Base-by-base conservation (phyloP, 2,113 vertebrate species). In the Neopipo cinnamomea region DNA sequence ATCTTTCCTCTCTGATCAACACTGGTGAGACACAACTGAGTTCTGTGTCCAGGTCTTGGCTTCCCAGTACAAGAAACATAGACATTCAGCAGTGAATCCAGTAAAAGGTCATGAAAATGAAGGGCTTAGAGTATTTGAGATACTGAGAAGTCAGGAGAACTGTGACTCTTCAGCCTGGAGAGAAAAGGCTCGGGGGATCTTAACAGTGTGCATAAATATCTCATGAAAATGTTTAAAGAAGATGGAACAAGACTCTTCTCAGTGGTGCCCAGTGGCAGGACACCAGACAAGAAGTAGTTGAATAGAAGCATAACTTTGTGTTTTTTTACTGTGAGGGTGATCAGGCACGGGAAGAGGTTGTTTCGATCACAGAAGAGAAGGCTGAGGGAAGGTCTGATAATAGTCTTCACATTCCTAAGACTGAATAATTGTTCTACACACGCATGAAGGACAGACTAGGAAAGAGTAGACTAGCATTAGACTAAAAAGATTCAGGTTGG, bases 401-500 rank as follows among this genome's bases (percentile, higher is more conserved):
- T 23, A 50, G 14, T 52, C 25, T 61, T 74, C 35, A 27, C 27
- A 27, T 41, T 63, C 13, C 25, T 68, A 37, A 80, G 6, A 4
- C 17, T 62, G n/a, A 67, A 31, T 27, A n/a, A 31, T 50, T 90
- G 16, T 61, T 74, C 21, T 71, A 22, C 12, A 20, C 6, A 14
- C 2, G 0, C 7, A 37, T 1, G 4, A 62, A 66, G 5, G 28
- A 55, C 12, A 59, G 31, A 49, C 6, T 35, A 68, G 4, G 21
- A 76, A 83, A 50, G 3, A 42, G 22, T 4, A 72, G 11, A 17
- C 8, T 70, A 75, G 1, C 39, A 35, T 0, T 63, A 13, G 12
- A 44, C 21, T 21, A 59, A 90, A 18, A 78, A 94, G 13, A 20
- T 59, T 85, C 28, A 53, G 3, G 7, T 1, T 63, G 17, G 20